Evolutionary conservation across 2,888 invertebrate genomes (phyloP).

Genomic region (Tetragnatha montana): DNA sequence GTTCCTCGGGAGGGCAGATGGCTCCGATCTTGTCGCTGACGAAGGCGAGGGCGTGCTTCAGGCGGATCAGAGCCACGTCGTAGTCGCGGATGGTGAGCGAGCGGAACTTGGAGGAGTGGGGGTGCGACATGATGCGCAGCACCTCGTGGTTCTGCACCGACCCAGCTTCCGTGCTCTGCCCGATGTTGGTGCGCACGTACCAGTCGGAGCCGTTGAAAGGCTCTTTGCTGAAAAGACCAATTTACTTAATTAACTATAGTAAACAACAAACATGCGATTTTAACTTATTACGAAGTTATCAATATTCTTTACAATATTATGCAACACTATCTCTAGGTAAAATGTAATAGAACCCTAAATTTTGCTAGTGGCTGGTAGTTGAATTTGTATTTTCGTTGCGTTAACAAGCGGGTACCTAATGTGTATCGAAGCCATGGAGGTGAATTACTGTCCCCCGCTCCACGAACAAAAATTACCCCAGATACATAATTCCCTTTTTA

Average conservation of each 20-base stretch:
- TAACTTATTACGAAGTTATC: neutral
- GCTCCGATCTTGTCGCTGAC: conserved; percentile 79
- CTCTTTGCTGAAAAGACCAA: conserved; percentile 39
- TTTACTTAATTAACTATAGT: neutral
- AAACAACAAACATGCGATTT: neutral
- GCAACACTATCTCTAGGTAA: neutral
- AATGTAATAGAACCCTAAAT: too few relatives aligned
- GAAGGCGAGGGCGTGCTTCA: conserved; percentile 78
- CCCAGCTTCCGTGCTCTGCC: conserved; percentile 33
- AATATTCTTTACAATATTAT: neutral
- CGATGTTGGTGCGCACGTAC: conserved; percentile 60
- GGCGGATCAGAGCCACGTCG: conserved; percentile 80
- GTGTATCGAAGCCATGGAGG: too few relatives aligned
- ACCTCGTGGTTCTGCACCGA: conserved; percentile 64
- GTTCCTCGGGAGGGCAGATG: conserved; percentile 79
- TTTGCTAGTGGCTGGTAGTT: too few relatives aligned
- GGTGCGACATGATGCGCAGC: conserved; percentile 70
- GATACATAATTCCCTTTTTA: too few relatives aligned
- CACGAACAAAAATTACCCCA: too few relatives aligned
- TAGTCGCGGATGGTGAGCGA: conserved; percentile 75
- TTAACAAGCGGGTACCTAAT: too few relatives aligned
- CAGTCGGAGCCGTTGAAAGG: conserved; percentile 65
- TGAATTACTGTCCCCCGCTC: too few relatives aligned
- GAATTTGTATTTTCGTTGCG: too few relatives aligned
- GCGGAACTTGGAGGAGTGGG: conserved; percentile 73